phyloP scores from a whole-genome alignment of 2,113 vertebrate species.

The Dicerorhinus sumatrensis region DNA sequence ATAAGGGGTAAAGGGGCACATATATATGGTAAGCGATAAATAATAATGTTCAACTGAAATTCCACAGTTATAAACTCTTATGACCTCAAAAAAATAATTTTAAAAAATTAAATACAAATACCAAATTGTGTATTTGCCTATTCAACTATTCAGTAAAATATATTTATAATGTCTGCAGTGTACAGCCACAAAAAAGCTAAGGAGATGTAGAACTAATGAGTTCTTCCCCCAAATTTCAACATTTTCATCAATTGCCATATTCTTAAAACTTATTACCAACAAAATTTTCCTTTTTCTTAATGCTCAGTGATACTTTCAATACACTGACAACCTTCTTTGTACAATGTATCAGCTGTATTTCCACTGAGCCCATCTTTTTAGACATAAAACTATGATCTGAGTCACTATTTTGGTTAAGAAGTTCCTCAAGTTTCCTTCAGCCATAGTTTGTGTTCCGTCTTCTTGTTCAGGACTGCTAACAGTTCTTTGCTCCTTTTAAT shows the following conservation, averaged over 20 bases:
- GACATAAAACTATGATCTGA: background rate
- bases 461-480: background rate
- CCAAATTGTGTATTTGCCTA: background rate
- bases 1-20: too few relatives aligned
- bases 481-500: constrained; percentile 40
- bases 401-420: constrained; percentile 32
- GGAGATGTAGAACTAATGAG: background rate
- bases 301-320: background rate
- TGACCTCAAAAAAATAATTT: too few relatives aligned
- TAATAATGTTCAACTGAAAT: too few relatives aligned
- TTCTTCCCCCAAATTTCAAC: background rate
- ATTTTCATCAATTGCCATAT: background rate
- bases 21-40: too few relatives aligned
- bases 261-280: background rate
- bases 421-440: background rate
- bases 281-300: constrained; percentile 25
- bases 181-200: background rate
- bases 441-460: background rate
- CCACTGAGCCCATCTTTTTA: background rate
- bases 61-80: too few relatives aligned
- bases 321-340: background rate
- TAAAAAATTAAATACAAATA: background rate
- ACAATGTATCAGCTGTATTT: background rate
- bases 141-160: background rate
- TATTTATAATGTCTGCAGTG: background rate